Evolutionary conservation across 2,888 invertebrate species (phyloP), one percentile per base, ranked within the genome.

Genomic region (Anoncus sp.): DNA sequence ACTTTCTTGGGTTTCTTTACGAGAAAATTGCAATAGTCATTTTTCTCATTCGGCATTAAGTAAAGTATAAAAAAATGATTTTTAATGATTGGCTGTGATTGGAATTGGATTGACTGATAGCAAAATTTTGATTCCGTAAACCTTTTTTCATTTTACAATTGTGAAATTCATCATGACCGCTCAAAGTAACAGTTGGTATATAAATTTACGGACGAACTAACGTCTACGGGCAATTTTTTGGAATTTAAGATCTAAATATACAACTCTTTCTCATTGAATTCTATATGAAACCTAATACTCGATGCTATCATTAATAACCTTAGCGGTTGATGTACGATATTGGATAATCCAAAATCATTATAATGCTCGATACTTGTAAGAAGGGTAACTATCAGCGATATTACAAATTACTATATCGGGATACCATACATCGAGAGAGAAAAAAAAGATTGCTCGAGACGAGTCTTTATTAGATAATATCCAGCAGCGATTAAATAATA

Each of bases 381-480:
- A 40, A 40, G 40, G 3, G 14, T 14, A 20, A 9, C 22, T 10
- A 43, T 24, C 27, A 27, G 18, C 24, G 40, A 53, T 53, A 43
- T 45, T 31, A 24, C 55, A 57, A 67, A 31, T 31, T 22, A 27
- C 24, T 31, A 45, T 14, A 27, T 6, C 2, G 16, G 4, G 9
- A 18, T 27, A 43, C 24, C 24, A 10, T 40, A 20, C 12, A 43
- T 9, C 4, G n/a, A 22, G n/a, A 47, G 16, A 59, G 22, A 16
- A 45, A 69, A 43, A 57, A 47, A 57, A 57, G 14, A 6, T 10
- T 14, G 22, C n/a, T 38, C 12, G 16, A 18, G n/a, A 60, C 24
- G 40, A 49, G 14, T n/a, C 51, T 38, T 69, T 24, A 59, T 69
- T 69, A 35, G 59, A 69, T 59, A 49, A 69, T 69, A 38, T 59